phyloP scores from a whole-genome alignment of 2,888 invertebrate species.

The Himalopsyche anomala region DNA sequence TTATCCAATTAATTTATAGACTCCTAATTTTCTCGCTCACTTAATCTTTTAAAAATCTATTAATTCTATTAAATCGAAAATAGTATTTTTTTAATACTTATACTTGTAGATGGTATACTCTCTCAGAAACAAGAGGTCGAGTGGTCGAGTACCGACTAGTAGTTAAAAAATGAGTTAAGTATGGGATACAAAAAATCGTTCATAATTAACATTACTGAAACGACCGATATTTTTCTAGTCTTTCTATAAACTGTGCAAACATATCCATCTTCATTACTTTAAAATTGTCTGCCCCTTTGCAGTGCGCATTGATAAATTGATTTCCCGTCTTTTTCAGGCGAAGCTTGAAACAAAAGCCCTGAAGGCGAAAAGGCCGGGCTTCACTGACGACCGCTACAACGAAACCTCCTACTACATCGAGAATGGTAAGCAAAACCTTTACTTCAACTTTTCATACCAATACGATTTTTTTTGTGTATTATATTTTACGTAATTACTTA shows the following conservation, averaged over 20 bases:
- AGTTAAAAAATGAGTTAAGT: too few species aligned
- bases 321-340: constrained; percentile 81
- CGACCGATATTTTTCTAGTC: not conserved
- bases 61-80: too few species aligned
- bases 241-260: not conserved
- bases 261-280: constrained; percentile 15
- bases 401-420: constrained; percentile 97
- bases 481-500: too few species aligned
- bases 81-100: too few species aligned
- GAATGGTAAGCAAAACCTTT: constrained; percentile 84
- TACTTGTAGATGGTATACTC: too few species aligned
- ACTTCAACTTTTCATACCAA: not conserved
- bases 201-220: too few species aligned
- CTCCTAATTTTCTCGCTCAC: too few species aligned
- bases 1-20: too few species aligned
- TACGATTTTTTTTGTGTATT: not conserved
- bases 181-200: too few species aligned
- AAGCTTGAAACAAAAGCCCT: constrained; percentile 94
- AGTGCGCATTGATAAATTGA: constrained; percentile 42
- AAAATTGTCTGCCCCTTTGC: constrained; percentile 34
- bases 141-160: too few species aligned
- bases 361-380: constrained; percentile 93
- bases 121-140: too few species aligned
- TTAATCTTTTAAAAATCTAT: too few species aligned
- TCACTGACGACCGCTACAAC: constrained; percentile 94